Evolutionary conservation across 2,113 vertebrate species (phyloP), one percentile per base, ranked within the genome.

Genomic region (Cyprinodon brontotheroides): DNA sequence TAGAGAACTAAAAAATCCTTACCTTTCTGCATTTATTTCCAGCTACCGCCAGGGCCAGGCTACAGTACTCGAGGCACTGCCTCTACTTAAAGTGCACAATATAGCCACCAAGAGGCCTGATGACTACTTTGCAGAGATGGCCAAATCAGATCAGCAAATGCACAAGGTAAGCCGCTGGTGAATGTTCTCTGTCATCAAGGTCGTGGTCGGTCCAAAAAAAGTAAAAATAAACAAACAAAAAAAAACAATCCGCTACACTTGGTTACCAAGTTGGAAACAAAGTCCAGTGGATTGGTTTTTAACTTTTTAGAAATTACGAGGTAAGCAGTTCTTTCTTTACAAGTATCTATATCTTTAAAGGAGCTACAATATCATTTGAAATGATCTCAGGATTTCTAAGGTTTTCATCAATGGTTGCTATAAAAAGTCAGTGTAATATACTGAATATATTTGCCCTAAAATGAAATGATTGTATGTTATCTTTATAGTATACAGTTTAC

Each of bases 91-190:
- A 3, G 93, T 95, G 75, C 91, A 96, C 8, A 90, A 93, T 2
- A 89, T 99, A 39, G 75, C 90, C 13, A 98, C 98, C 0, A 96
- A 95, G 87, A 91, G 98, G 67, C 98, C 98, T 0, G 96, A 95
- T 0, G 98, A 99, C 88, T 99, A 99, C 91, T 99, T 99, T 83
- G 98, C 98, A 76, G 97, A 99, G 92, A 99, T 99, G 98, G 96
- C 97, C 73, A 99, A 99, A 78, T 95, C 97, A 7, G 98, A 99
- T 87, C 97, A 98, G 66, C 98, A 99, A 53, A 99, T 99, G 98
- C 98, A 99, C 82, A 99, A 99, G 96, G 98, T 98, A 89, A 89
- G 61, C 5, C 9, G 29, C 29, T 29, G 29, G 29, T 29, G 29
- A 29, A 29, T 29, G 29, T 29, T 29, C 29, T 29, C 29, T 29